A percentile compares a stretch with the other conserved stretches of the same genome.
These are phyloP conservation scores for Melolontha melolontha DNA, from an alignment of 2,888 invertebrate genomes.

Conservation along the genomic window DNA sequence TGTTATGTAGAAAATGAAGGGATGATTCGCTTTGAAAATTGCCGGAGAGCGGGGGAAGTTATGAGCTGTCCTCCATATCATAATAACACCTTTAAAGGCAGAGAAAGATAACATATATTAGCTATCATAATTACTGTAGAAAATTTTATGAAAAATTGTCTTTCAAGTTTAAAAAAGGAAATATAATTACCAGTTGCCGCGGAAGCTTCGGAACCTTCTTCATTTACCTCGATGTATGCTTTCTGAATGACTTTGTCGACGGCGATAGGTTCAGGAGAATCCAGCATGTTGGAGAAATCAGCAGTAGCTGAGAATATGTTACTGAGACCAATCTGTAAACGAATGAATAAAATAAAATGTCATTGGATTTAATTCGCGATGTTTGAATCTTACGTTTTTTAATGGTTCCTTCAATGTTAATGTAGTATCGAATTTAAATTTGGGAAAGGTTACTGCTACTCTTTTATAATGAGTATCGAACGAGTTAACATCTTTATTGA, in stretches of 20 bases:
- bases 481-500: constrained; percentile 60
- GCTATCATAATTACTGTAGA: too few relatives aligned
- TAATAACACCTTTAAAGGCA: too few relatives aligned
- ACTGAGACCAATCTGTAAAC: constrained; percentile 75
- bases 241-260: constrained; percentile 43
- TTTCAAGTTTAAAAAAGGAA: too few relatives aligned
- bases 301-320: constrained; percentile 74
- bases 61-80: too few relatives aligned
- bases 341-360: too few relatives aligned
- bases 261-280: constrained; percentile 65
- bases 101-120: too few relatives aligned
- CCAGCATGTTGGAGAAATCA: constrained; percentile 75
- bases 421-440: constrained; percentile 82
- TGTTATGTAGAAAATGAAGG: too few relatives aligned
- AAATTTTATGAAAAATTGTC: too few relatives aligned
- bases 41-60: too few relatives aligned
- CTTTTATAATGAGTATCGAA: neutral
- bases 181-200: constrained; percentile 36
- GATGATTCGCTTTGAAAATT: too few relatives aligned
- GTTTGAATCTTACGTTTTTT: constrained; percentile 69
- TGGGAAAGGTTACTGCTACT: constrained; percentile 79
- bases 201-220: constrained; percentile 45
- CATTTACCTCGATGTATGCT: constrained; percentile 45
- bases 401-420: constrained; percentile 75
- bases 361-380: neutral